phyloP scores from a whole-genome alignment of 2,888 invertebrate genomes.

The Noctua janthe region DNA sequence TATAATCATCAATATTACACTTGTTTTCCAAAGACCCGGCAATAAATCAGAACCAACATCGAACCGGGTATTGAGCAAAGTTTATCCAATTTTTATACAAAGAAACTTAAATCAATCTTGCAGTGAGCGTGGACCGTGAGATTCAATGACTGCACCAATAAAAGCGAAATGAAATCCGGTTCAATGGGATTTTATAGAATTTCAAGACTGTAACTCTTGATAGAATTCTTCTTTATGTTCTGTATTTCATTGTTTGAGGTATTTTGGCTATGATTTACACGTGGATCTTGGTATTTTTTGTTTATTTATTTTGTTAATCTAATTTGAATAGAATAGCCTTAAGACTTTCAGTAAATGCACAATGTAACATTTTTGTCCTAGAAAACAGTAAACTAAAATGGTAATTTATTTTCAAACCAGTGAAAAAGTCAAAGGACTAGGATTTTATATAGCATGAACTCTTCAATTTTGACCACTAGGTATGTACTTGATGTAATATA shows the following conservation, averaged over 20 bases:
- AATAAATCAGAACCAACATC: conserved; percentile 45
- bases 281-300: not conserved
- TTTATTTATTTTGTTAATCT: not conserved
- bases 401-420: not conserved
- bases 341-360: not conserved
- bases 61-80: conserved; percentile 39
- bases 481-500: not conserved
- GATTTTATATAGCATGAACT: not conserved
- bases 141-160: conserved; percentile 67
- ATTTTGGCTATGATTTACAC: conserved; percentile 24
- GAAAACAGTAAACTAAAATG: not conserved
- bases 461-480: not conserved
- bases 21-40: conserved; percentile 24
- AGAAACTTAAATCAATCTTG: conserved; percentile 66
- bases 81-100: conserved; percentile 63
- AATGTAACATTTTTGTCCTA: too few relatives aligned
- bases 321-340: not conserved
- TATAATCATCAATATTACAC: conserved; percentile 26
- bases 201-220: conserved; percentile 65
- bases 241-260: conserved; percentile 53
- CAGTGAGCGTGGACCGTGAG: conserved; percentile 51
- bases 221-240: conserved; percentile 61
- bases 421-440: too few relatives aligned
- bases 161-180: conserved; percentile 66
- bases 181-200: conserved; percentile 66